A percentile compares a stretch with the other conserved stretches of the same genome.
These are phyloP conservation scores for Okamejei kenojei DNA, from an alignment of 2,797 vertebrate species.

Conservation along the genomic window DNA sequence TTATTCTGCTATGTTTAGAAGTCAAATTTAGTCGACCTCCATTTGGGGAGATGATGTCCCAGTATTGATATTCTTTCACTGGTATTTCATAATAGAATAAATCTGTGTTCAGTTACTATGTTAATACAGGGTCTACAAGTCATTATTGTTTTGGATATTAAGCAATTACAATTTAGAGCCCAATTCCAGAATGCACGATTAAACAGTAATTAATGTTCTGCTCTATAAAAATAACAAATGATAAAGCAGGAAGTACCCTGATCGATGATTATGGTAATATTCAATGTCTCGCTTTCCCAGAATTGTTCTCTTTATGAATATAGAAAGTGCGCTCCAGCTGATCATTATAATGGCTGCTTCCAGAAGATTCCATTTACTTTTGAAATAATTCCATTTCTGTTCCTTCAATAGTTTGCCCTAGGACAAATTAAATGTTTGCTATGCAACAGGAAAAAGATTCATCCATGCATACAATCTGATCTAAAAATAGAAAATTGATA, in stretches of 20 bases:
- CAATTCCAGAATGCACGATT: not conserved
- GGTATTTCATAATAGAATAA: not conserved
- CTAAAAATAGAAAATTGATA: not conserved
- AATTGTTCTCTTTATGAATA: constrained; percentile 80
- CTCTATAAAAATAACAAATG: not conserved
- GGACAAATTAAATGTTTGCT: constrained; percentile 39
- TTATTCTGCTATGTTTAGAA: not conserved
- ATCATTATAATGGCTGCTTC: constrained; percentile 78
- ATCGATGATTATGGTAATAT: constrained; percentile 70
- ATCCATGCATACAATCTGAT: not conserved
- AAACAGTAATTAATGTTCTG: not conserved
- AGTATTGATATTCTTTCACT: not conserved
- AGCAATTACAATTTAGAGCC: not conserved
- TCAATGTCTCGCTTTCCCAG: constrained; percentile 72
- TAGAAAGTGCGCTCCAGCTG: constrained; percentile 79
- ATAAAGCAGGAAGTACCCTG: constrained; percentile 56
- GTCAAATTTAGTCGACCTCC: not conserved
- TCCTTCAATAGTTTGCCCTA: constrained; percentile 76
- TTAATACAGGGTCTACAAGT: not conserved
- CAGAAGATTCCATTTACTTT: constrained; percentile 81
- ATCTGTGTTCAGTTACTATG: not conserved
- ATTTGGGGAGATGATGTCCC: not conserved
- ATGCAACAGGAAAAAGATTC: not conserved
- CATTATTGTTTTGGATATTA: not conserved
- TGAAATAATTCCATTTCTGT: constrained; percentile 76